These are phyloP conservation scores for Drosophila limbata DNA, from an alignment of 2,888 invertebrate genomes.

Conservation along the genomic window DNA sequence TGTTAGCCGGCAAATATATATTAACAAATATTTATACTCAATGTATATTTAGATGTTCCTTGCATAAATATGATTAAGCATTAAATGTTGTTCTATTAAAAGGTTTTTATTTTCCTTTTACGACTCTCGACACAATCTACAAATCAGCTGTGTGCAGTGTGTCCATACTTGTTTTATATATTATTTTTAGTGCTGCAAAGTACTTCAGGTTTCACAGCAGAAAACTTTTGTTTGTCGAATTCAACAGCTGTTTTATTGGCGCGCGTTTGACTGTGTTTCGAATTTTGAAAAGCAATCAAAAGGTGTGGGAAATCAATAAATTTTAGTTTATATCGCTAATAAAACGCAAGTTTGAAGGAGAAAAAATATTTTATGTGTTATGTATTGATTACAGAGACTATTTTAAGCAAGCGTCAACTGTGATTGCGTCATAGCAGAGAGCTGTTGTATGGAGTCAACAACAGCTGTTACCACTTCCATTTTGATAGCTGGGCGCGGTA, in stretches of 20 bases:
- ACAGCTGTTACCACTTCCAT: background rate
- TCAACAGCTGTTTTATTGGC: background rate
- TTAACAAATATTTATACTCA: background rate
- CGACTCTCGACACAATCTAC: background rate
- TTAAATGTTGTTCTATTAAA: background rate
- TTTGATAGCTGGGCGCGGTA: background rate
- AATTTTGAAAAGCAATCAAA: background rate
- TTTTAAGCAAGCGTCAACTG: no score
- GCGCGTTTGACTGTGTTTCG: background rate
- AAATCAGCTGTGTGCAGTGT: constrained; percentile 45
- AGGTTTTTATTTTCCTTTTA: constrained; percentile 21
- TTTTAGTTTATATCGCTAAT: no score
- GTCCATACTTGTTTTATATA: constrained; percentile 9
- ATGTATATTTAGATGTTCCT: constrained; percentile 5
- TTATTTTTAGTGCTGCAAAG: background rate
- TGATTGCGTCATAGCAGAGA: no score
- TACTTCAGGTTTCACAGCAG: constrained; percentile 6
- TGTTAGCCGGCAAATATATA: background rate
- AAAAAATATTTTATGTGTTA: no score
- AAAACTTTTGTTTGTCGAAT: constrained; percentile 9
- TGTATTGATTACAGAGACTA: background rate
- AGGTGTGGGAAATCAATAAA: background rate
- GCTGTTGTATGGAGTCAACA: background rate
- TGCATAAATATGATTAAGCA: background rate
- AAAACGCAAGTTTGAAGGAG: background rate